Conservation (phyloP, 2,888 invertebrate genomes). For the Villa cingulata region DNA sequence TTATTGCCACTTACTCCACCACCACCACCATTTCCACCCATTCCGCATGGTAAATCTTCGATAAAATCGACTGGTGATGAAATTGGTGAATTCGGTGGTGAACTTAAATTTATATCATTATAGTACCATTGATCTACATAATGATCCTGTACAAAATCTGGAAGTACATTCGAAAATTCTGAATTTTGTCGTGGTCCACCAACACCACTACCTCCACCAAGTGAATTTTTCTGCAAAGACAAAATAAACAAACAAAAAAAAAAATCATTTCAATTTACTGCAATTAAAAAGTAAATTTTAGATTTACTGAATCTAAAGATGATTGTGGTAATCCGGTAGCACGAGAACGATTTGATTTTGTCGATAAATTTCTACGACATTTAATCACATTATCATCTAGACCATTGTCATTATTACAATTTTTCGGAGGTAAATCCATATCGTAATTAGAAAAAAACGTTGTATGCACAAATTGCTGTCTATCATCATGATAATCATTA, state of each 20-base stretch:
- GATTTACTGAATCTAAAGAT: neutral
- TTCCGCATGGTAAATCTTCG: conserved; percentile 18
- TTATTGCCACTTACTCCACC: neutral
- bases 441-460: conserved; percentile 33
- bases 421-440: conserved; percentile 23
- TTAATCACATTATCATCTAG: neutral
- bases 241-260: neutral
- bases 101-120: conserved; percentile 28
- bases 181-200: conserved; percentile 10
- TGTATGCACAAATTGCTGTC: conserved; percentile 28
- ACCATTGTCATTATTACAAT: conserved; percentile 7
- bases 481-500: neutral
- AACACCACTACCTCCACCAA: neutral
- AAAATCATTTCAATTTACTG: too few species aligned
- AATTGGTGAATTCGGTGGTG: conserved; percentile 27
- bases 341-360: neutral
- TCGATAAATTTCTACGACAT: conserved; percentile 2
- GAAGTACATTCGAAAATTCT: conserved; percentile 40
- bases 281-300: too few species aligned
- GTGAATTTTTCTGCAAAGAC: conserved; percentile 2
- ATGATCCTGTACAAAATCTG: conserved; percentile 84
- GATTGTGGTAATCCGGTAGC: neutral
- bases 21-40: conserved; percentile 12
- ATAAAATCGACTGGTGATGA: conserved; percentile 20
- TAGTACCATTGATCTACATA: conserved; percentile 53